Base-by-base conservation (phyloP, 2,797 vertebrate species). In the Martes flavigula region DNA sequence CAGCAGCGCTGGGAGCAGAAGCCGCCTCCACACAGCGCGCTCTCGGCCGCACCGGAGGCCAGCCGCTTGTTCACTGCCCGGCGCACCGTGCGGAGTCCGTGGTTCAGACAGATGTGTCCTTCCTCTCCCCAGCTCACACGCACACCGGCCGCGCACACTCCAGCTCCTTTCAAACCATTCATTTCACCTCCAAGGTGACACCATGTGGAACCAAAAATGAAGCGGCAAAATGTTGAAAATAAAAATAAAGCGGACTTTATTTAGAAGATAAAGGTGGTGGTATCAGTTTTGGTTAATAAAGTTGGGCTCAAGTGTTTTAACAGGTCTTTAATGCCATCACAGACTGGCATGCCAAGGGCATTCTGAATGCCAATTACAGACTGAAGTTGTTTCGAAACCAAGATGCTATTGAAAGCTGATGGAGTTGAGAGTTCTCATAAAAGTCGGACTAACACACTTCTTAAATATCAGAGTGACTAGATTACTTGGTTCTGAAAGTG, bases 161-260 rank as follows among this genome's bases (percentile, higher is more conserved):
- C 18, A 32, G 32, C 54, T 90, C 91, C 96, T 94, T 94, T 79
- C 96, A 97, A 91, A 95, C 46, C 97, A 96, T n/a, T 96, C 97
- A 84, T 60, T 94, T 96, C 86, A 97, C 94, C 91, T 95, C 93
- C 66, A 68, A 38, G 92, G 72, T 40, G 75, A 94, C 95, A 96
- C 82, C 83, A 95, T 96, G 78, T 97, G 60, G 64, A 97, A 97
- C 90, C 87, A 97, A 95, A 95, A 92, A 96, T 2, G 96, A 96
- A 96, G 97, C 96, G 9, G 95, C 82, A 94, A 95, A 93, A 96
- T 64, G 87, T 97, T 95, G 94, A 78, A 98, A 98, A 98, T 96
- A 95, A 98, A 98, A 98, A 98, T 97, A 98, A 98, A 98, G 95
- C 56, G 75, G 97, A 97, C 94, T 97, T 98, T 97, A 96, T 97